These are phyloP conservation scores for Bibio marci DNA, from an alignment of 2,888 invertebrate species.

Conservation along the genomic window DNA sequence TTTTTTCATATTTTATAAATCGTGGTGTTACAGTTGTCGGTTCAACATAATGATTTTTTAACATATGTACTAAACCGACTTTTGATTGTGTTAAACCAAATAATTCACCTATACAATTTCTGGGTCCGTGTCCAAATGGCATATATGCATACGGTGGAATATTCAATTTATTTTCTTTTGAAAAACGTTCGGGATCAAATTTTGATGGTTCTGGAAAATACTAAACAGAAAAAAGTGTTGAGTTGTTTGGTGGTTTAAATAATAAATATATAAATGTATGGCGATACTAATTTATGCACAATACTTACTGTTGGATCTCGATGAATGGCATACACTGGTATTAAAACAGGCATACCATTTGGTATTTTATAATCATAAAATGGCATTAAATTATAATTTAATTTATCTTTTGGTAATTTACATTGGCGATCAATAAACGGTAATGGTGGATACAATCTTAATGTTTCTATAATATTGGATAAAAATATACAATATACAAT, in stretches of 20 bases:
- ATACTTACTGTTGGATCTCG: conserved; percentile 21
- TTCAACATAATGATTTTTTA: conserved; percentile 22
- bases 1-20: conserved; percentile 20
- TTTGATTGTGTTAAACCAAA: conserved; percentile 25
- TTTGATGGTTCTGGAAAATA: conserved; percentile 22
- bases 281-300: too few relatives aligned
- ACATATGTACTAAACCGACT: conserved; percentile 23
- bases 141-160: conserved; percentile 24
- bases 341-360: conserved; percentile 22
- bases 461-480: conserved; percentile 17
- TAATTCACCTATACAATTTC: conserved; percentile 25
- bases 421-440: conserved; percentile 26
- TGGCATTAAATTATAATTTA: conserved; percentile 19
- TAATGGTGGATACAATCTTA: conserved; percentile 25
- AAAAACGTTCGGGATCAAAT: conserved; percentile 28
- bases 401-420: conserved; percentile 12
- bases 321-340: conserved; percentile 23
- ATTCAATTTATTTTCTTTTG: conserved; percentile 19
- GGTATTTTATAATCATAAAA: conserved; percentile 18
- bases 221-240: conserved; percentile 12
- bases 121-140: conserved; percentile 28
- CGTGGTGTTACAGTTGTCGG: conserved; percentile 17
- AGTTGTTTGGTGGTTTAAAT: too few relatives aligned
- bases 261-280: too few relatives aligned
- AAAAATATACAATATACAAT: too few relatives aligned